Conservation (phyloP, 2,113 vertebrate genomes). For the Hippocampus abdominalis region DNA sequence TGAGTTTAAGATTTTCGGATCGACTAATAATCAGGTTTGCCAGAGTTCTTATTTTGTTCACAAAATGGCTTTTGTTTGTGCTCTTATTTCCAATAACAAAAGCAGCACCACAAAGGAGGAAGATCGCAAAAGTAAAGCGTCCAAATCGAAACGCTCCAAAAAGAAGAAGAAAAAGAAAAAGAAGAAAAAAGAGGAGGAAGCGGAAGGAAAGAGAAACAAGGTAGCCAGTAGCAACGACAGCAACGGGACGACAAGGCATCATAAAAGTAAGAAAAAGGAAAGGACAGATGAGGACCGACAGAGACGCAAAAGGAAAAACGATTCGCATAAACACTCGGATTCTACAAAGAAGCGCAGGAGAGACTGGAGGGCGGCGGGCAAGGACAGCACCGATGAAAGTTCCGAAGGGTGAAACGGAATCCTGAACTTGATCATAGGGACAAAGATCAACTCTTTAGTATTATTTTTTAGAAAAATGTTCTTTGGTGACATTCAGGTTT, state of each 20-base stretch:
- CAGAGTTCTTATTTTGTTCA: not conserved
- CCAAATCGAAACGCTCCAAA: conserved; percentile 79
- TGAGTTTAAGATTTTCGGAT: not conserved
- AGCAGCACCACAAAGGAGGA: conserved; percentile 54
- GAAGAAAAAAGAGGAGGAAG: conserved; percentile 67
- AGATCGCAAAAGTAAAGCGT: conserved; percentile 73
- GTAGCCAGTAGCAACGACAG: not conserved
- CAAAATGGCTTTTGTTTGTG: not conserved
- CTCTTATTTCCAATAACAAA: conserved; percentile 42
- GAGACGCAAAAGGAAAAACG: conserved; percentile 53
- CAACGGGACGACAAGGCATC: conserved; percentile 66
- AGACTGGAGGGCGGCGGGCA: conserved; percentile 84
- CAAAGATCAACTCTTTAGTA: too few relatives aligned
- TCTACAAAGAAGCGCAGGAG: conserved; percentile 69
- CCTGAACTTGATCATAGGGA: not conserved
- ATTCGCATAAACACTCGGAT: conserved; percentile 56
- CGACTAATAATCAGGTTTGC: not conserved
- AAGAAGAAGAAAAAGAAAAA: conserved; percentile 90
- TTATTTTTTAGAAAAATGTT: too few relatives aligned
- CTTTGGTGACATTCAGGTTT: not conserved
- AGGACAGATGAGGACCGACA: conserved; percentile 76
- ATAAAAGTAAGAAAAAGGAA: conserved; percentile 86
- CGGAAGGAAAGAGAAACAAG: conserved; percentile 56
- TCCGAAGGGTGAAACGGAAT: conserved; percentile 72
- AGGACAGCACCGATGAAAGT: conserved; percentile 82